Percentiles rank a stretch among this genome's conserved stretches.
phyloP scores from a whole-genome alignment of 64 coral and sea anemone species.

The Dendronephthya gigantea region DNA sequence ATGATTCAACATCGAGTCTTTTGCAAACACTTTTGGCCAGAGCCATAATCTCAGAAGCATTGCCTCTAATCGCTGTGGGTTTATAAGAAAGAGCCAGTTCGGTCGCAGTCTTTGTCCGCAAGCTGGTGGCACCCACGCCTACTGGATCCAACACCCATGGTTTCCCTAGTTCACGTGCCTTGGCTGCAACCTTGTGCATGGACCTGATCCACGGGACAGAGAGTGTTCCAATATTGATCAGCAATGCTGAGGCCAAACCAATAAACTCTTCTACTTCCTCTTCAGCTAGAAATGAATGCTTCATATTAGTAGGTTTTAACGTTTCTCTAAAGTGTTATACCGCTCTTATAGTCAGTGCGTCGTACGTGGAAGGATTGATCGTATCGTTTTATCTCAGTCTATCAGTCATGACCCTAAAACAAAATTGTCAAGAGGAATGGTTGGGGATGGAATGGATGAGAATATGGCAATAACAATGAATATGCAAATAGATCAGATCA shows the following conservation, averaged over 20 bases:
- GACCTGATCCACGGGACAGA: slow-evolving; percentile 31
- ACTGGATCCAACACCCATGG: slow-evolving; percentile 31
- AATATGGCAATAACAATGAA: no score
- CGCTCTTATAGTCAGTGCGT: no score
- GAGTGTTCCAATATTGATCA: slow-evolving; percentile 40
- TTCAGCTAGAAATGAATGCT: background rate
- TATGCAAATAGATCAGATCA: no score
- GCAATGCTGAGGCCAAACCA: background rate
- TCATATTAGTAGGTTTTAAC: background rate
- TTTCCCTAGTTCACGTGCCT: background rate
- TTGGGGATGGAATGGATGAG: no score
- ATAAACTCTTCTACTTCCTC: slow-evolving; percentile 41
- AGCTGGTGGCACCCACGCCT: slow-evolving; percentile 9
- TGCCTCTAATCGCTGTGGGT: slow-evolving; percentile 22
- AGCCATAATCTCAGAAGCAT: slow-evolving; percentile 35
- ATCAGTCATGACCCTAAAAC: no score
- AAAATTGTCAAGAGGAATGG: no score
- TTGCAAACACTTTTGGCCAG: slow-evolving; percentile 22
- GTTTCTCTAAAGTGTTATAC: no score
- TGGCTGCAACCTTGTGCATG: slow-evolving; percentile 31
- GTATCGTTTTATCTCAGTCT: no score
- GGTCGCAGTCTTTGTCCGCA: slow-evolving; percentile 26
- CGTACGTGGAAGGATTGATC: no score
- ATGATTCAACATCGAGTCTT: slow-evolving; percentile 11
- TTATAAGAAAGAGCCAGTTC: slow-evolving; percentile 25